Conservation (phyloP, 1,140 invertebrate species). For the Octopus bimaculoides region DNA sequence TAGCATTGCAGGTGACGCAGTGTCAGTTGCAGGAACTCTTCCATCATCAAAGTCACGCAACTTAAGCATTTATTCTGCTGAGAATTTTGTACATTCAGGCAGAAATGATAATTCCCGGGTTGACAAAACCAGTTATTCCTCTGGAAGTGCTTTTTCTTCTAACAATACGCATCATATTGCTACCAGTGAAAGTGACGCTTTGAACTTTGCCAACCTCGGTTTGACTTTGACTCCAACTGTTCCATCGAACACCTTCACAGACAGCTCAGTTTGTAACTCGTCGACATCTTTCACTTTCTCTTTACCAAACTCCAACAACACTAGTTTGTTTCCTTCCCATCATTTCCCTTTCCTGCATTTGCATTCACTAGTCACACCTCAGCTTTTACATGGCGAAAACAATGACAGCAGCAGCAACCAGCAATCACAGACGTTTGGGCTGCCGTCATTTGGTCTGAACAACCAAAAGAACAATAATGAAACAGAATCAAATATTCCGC, state of each 20-base stretch:
- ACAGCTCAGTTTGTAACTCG: constrained; percentile 24
- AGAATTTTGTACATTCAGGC: constrained; percentile 51
- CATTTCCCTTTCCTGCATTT: constrained; percentile 30
- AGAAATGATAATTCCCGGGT: constrained; percentile 23
- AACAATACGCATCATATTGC: not conserved
- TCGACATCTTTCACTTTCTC: constrained; percentile 27
- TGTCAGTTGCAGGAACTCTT: constrained; percentile 10
- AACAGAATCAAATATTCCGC: not conserved
- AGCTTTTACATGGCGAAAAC: constrained; percentile 12
- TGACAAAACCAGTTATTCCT: not conserved
- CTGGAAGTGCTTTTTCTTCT: not conserved
- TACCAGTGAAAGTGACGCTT: constrained; percentile 23
- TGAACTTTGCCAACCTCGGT: constrained; percentile 46
- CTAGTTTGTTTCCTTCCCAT: constrained; percentile 9
- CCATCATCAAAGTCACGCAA: constrained; percentile 17
- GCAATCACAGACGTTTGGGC: constrained; percentile 1
- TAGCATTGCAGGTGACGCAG: constrained; percentile 18
- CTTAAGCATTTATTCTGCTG: constrained; percentile 46
- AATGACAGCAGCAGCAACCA: not conserved
- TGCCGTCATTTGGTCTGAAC: constrained; percentile 4
- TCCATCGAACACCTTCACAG: constrained; percentile 21
- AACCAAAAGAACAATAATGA: not conserved
- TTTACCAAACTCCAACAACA: constrained; percentile 13
- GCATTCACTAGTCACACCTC: constrained; percentile 27
- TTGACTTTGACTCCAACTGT: constrained; percentile 38